phyloP scores from a whole-genome alignment of 2,797 vertebrate species.

The Thamnophis elegans region DNA sequence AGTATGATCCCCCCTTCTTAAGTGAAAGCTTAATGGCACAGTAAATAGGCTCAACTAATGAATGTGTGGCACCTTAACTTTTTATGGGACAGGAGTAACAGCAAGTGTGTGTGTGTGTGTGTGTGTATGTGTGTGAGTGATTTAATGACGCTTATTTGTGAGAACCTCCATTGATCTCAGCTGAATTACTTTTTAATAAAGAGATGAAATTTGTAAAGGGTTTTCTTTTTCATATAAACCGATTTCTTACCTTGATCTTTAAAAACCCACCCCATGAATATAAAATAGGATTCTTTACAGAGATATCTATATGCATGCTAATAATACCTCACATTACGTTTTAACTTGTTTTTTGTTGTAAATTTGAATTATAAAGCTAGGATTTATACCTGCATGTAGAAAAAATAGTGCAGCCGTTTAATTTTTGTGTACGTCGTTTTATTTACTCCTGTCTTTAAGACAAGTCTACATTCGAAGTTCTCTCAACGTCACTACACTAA shows the following conservation, averaged over 20 bases:
- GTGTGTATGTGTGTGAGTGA: no score
- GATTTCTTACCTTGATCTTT: accelerated
- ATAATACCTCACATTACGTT: background rate
- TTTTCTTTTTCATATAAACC: background rate
- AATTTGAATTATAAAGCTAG: background rate
- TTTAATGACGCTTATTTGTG: background rate
- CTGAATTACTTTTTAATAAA: background rate
- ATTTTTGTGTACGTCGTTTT: background rate
- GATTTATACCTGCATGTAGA: background rate
- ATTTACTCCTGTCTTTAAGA: background rate
- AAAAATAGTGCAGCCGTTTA: background rate
- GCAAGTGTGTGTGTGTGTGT: background rate
- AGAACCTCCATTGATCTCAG: background rate
- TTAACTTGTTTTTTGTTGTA: background rate
- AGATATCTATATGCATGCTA: background rate
- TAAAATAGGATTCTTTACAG: background rate
- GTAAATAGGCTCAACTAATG: background rate
- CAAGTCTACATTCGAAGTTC: background rate
- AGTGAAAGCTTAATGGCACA: background rate
- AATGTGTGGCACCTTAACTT: background rate
- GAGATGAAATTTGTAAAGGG: background rate
- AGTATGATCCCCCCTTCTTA: background rate
- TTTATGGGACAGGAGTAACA: background rate
- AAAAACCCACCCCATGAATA: accelerated
- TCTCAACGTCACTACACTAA: background rate